Base-by-base conservation (phyloP, 2,113 vertebrate genomes). In the Gymnobelideus leadbeateri region DNA sequence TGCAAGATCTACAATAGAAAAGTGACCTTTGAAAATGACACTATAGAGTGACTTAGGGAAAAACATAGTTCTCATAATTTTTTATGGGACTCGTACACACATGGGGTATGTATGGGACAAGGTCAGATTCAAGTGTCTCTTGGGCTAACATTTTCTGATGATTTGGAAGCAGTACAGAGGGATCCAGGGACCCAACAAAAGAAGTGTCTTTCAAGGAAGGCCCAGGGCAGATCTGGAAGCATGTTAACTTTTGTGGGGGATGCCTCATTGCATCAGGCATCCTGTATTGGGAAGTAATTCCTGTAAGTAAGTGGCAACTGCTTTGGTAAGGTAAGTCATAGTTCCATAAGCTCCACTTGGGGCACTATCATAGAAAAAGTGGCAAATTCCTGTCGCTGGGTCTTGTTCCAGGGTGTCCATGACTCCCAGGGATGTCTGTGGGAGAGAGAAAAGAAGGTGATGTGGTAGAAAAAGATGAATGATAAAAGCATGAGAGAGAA, bases 291-390 rank as follows among this genome's bases (percentile, higher is more conserved):
- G 99, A 96, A 99, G 98, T 97, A 99, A 99, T 96, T 99, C 99
- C 0, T 99, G 99, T 77, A 99, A 98, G 46, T 99, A 99, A 51
- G 99, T 98, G 92, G 99, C 98, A 0, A 98, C 99, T 0, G 99
- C 99, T 98, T 99, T 99, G 12, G 99, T 99, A 89, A 99, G 98
- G 97, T 99, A 99, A 0, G 99, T 99, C 99, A 99, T 99, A 55
- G 99, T 99, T 91, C 99, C 99, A 2, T 99, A 99, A 97, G 99
- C 99, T 91, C 99, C 99, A 0, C 99, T 99, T 3, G 99, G 99
- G 96, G 99, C 99, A 2, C 99, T 99, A 97, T 99, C 99, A 0
- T 99, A 99, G 98, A 99, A 99, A 46, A 99, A 99, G 98, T 99
- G 99, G 98, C 99, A 99, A 97, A 99, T 99, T 94, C 99, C 99